Percentiles rank a stretch among this genome's conserved stretches.
Conservation (phyloP, 2,113 vertebrate genomes). For the Procavia capensis region DNA sequence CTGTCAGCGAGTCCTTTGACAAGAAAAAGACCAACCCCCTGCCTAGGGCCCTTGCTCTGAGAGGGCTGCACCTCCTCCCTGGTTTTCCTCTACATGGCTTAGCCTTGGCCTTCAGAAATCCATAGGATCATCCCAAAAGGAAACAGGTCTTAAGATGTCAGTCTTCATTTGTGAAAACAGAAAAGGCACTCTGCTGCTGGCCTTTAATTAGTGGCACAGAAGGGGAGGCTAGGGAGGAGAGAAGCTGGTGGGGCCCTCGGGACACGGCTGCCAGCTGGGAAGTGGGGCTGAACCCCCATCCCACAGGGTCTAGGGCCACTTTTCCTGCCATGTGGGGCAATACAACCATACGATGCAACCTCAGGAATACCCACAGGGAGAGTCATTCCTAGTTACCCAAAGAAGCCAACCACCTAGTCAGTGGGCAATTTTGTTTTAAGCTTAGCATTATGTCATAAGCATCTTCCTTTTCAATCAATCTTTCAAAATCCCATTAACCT, state of each 20-base stretch:
- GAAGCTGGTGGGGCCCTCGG: background rate
- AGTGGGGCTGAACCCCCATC: rapidly evolving
- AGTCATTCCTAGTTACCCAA: background rate
- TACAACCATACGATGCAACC: rapidly evolving
- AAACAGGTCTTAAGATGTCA: background rate
- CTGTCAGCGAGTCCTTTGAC: background rate
- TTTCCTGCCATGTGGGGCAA: background rate
- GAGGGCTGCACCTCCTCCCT: background rate
- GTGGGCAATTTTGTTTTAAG: background rate
- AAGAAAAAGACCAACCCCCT: background rate
- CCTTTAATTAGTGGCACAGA: background rate
- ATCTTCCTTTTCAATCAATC: background rate
- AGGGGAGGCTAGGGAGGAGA: background rate
- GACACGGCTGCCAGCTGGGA: background rate
- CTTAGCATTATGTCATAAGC: rapidly evolving
- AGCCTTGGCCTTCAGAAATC: background rate
- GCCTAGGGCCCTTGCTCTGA: background rate
- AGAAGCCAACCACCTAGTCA: background rate
- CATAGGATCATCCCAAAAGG: background rate
- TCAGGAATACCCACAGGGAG: background rate
- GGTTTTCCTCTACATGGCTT: background rate
- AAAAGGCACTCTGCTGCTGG: background rate
- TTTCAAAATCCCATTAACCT: background rate
- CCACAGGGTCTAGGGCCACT: rapidly evolving
- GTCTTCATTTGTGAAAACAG: background rate